Evolutionary conservation across 2,888 invertebrate species (phyloP), one percentile per base, ranked within the genome.

Genomic region (Sthenelais limicola): DNA sequence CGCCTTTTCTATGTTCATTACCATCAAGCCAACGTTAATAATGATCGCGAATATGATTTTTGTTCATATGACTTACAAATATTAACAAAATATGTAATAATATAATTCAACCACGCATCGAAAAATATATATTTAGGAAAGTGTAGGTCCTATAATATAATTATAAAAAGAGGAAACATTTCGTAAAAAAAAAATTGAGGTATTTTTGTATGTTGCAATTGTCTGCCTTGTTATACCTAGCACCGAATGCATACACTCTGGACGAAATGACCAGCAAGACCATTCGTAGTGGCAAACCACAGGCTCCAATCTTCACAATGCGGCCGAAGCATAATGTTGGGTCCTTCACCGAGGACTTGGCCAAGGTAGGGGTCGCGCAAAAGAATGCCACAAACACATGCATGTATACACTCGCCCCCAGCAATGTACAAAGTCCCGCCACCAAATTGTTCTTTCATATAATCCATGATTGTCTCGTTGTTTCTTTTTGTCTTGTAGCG

Each of bases 271-370:
- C 84, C 47, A 84, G 85, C 4, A 80, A 80, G 72, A 86, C 86
- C 28, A 78, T 81, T n/a, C 82, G 83, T 75, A 84, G 84, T 71
- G 80, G 82, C 47, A 85, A 87, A 71, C 74, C 76, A 43, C 85
- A 86, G 78, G 84, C 96, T 5, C 97, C 97, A 0, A 91, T 95
- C 51, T 97, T 92, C 85, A 94, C 95, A 5, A 93, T 97, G 82
- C 33, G 70, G n/a, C 70, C 70, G 18, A 70, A 70, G 43, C 28
- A 49, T 35, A 18, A 38, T 21, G 70, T 70, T 33, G 70, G 70
- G 12, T 52, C 70, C 38, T 70, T 70, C 43, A 35, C 35, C 38
- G 70, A 70, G 54, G 70, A 70, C 30, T 28, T 70, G 15, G 70
- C 70, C 35, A 52, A 70, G 70, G 70, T 70, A 62, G 62, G 62